Conservation (phyloP, 2,113 vertebrate species). For the Oceanites oceanicus region DNA sequence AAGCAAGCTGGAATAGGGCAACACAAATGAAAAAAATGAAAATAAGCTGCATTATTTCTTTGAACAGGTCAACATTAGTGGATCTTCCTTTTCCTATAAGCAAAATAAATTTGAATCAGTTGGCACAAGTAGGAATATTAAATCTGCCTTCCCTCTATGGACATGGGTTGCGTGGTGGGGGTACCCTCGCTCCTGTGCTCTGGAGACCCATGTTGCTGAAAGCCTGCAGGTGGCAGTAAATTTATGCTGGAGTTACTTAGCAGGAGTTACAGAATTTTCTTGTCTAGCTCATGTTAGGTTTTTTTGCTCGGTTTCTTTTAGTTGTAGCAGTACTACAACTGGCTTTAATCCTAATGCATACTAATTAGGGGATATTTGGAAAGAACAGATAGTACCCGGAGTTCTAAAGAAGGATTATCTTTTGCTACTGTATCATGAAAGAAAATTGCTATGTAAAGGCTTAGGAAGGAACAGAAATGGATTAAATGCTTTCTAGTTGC, state of each 20-base stretch:
- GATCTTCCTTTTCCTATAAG: neutral
- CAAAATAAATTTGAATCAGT: neutral
- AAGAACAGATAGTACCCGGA: slow-evolving; percentile 32
- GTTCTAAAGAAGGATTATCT: slow-evolving; percentile 73
- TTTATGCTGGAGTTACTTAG: slow-evolving; percentile 34
- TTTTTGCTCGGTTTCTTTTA: slow-evolving; percentile 16
- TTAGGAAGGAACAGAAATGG: slow-evolving; percentile 62
- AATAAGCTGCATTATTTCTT: neutral
- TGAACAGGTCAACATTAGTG: neutral
- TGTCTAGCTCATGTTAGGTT: slow-evolving; percentile 3
- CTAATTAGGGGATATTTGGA: slow-evolving; percentile 70
- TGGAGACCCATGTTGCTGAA: neutral
- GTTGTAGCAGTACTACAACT: slow-evolving; percentile 15
- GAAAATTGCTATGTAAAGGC: slow-evolving; percentile 59
- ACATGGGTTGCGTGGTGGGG: neutral
- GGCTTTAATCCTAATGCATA: slow-evolving; percentile 69
- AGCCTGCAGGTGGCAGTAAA: slow-evolving; percentile 78
- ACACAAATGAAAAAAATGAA: neutral
- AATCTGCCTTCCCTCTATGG: neutral
- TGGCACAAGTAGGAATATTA: neutral
- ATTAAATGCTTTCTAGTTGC: slow-evolving; percentile 64
- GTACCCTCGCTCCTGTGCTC: neutral
- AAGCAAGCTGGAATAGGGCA: neutral
- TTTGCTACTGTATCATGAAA: slow-evolving; percentile 60
- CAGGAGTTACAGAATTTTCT: neutral